Evolutionary conservation across 2,888 invertebrate genomes (phyloP).

Genomic region (Polyommatus icarus): DNA sequence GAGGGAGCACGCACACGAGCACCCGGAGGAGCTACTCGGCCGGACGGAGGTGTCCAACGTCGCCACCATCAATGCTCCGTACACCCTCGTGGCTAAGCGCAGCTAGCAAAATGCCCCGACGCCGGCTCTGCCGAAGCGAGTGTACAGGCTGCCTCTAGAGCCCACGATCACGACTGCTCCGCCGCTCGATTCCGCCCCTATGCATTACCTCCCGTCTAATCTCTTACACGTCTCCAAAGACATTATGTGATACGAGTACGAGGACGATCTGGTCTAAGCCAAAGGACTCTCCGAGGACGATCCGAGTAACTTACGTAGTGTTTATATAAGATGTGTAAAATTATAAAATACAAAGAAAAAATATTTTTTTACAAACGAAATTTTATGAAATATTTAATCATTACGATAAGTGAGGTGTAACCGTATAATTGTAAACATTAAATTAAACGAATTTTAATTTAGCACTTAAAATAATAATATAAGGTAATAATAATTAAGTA

Average conservation of each 20-base stretch:
- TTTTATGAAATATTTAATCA: slow-evolving; percentile 29
- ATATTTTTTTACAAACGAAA: slow-evolving; percentile 28
- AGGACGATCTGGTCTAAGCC: slow-evolving; percentile 69
- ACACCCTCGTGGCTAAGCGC: slow-evolving; percentile 57
- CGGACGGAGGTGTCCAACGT: slow-evolving; percentile 63
- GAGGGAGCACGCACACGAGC: slow-evolving; percentile 63
- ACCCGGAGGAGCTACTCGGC: slow-evolving; percentile 64
- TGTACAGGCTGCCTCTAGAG: slow-evolving; percentile 46
- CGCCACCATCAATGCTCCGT: slow-evolving; percentile 69
- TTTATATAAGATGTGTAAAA: slow-evolving; percentile 4
- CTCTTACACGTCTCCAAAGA: slow-evolving; percentile 54
- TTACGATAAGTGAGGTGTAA: slow-evolving; percentile 9
- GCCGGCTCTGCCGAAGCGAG: slow-evolving; percentile 45
- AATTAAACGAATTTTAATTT: slow-evolving; percentile 11
- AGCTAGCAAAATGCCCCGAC: slow-evolving; percentile 64
- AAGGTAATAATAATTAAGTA: not conserved
- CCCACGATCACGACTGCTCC: slow-evolving; percentile 42
- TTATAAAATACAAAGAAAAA: not conserved
- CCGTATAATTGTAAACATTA: slow-evolving; percentile 1
- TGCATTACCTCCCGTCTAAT: slow-evolving; percentile 52
- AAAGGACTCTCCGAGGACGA: slow-evolving; percentile 45
- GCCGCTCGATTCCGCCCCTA: slow-evolving; percentile 48
- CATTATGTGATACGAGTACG: slow-evolving; percentile 62
- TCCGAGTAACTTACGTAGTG: slow-evolving; percentile 18
- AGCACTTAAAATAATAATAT: not conserved